Base-by-base conservation (phyloP, 2,888 invertebrate genomes). In the Acanthacorydalis orientalis region DNA sequence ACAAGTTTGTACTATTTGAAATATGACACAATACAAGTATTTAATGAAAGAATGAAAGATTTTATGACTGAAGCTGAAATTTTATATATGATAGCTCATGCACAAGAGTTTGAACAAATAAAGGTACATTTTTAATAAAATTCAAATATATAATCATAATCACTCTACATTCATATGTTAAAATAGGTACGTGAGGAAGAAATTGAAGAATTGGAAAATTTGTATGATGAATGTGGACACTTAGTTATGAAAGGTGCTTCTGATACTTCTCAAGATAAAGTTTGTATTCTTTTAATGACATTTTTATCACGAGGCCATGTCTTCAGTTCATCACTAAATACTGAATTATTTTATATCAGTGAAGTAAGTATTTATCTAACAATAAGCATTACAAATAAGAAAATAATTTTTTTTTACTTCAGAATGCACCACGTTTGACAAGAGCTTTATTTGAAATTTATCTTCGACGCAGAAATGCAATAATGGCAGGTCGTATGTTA, bases 1-100 rank as follows among this genome's bases (percentile, higher is more conserved):
- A 95, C 98, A 0, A 95, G 95, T 60, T 91, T 96, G 64, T 98
- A 85, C 68, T 99, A 99, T 66, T 89, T 99, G 51, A 96, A 93
- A 52, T 87, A 88, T 61, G 90, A 91, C 56, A 97, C 97, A 0
- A 86, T 98, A 56, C 87, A 92, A 63, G 78, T 84, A 15, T 91
- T 96, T 65, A 92, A 93, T 65, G 85, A 90, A 52, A 72, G 80
- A 59, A 74, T 89, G 52, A 75, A 75, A 48, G 76, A 83, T 35
- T 73, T 84, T 31, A 91, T 95, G 88, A 80, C 79, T 4, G 89
- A 91, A 53, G 77, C 80, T 0, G 85, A 89, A 53, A 80, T 95
- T 31, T 70, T 98, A n/a, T 78, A 79, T 52, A 83, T 98, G 78
- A 79, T 99, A 46, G 87, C 93, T 0, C 77, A 83, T 51, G 84